phyloP scores from a whole-genome alignment of 1,140 invertebrate species.

The Diorhabda elongata region DNA sequence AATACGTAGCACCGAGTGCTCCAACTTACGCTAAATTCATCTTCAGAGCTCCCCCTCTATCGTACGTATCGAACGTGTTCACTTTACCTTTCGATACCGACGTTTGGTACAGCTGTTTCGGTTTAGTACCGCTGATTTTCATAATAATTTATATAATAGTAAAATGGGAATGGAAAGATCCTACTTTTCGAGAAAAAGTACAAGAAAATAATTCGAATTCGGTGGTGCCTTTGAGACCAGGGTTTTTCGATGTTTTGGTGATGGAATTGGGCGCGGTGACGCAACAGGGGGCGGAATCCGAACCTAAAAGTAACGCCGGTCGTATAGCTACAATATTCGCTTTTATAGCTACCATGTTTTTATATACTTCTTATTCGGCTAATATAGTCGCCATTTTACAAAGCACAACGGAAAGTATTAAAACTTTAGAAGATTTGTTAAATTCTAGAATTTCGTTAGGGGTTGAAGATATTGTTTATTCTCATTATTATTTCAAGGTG shows the following conservation, averaged over 20 bases:
- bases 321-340: constrained; percentile 38
- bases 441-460: constrained; percentile 56
- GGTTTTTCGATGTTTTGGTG: constrained; percentile 46
- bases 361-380: constrained; percentile 45
- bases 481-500: constrained; percentile 55
- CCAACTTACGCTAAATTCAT: constrained; percentile 56
- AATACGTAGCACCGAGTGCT: constrained; percentile 56
- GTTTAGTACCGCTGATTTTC: constrained; percentile 25
- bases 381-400: constrained; percentile 50
- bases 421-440: constrained; percentile 46
- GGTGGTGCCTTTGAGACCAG: constrained; percentile 15
- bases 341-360: constrained; percentile 39
- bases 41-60: constrained; percentile 59
- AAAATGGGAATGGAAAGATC: constrained; percentile 35
- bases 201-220: neutral
- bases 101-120: constrained; percentile 34
- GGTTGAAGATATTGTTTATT: constrained; percentile 55
- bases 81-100: constrained; percentile 52
- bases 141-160: constrained; percentile 25
- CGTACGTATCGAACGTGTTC: constrained; percentile 61
- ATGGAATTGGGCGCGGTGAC: constrained; percentile 53
- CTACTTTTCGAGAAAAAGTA: constrained; percentile 17
- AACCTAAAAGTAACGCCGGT: constrained; percentile 49
- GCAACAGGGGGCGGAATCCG: constrained; percentile 53
- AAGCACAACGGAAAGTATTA: constrained; percentile 48